Evolutionary conservation across 2,797 vertebrate genomes (phyloP), one percentile per base, ranked within the genome.

Genomic region (Chiloscyllium punctatum): DNA sequence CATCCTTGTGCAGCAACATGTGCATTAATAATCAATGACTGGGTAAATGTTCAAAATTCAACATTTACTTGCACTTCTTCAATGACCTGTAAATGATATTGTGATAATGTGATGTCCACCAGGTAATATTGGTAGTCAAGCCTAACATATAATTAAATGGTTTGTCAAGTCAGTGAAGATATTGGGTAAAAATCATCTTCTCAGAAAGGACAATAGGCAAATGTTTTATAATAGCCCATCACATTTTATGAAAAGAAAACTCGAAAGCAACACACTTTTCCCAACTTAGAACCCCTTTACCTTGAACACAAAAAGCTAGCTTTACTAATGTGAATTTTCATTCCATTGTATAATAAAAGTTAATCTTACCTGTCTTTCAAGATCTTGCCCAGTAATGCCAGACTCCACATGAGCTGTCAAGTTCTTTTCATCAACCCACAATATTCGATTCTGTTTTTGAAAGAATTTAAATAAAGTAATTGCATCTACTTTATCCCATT

Each of bases 351-450:
- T 16, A 68, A 33, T 25, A 90, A 18, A 18, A n/a, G 9, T 33
- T 53, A 53, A 53, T 16, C 97, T 97, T 98, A 99, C 99, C 98
- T 98, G 97, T 97, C 98, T 98, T 98, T 99, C 99, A 97, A 99
- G 97, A 96, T 99, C 99, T 97, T 99, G 99, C 95, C 99, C 99
- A 94, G 99, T 98, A 97, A 99, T 99, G 96, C 99, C 99, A 96
- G 99, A 98, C 97, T 99, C 99, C 95, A 99, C 97, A 95, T 98
- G 99, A 96, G 98, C 98, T 8, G 99, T 99, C 97, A 99, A 97
- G 97, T 99, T 99, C 96, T 98, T 99, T 97, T 99, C 99, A 96
- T 99, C 99, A 96, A 99, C 98, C 99, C 99, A 99, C 92, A 99
- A 97, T 97, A 99, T 99, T 96, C 98, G 98, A 97, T 98, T 99